These are phyloP conservation scores for Proctacanthus coquilletti DNA, from an alignment of 1,140 invertebrate genomes.

Conservation along the genomic window DNA sequence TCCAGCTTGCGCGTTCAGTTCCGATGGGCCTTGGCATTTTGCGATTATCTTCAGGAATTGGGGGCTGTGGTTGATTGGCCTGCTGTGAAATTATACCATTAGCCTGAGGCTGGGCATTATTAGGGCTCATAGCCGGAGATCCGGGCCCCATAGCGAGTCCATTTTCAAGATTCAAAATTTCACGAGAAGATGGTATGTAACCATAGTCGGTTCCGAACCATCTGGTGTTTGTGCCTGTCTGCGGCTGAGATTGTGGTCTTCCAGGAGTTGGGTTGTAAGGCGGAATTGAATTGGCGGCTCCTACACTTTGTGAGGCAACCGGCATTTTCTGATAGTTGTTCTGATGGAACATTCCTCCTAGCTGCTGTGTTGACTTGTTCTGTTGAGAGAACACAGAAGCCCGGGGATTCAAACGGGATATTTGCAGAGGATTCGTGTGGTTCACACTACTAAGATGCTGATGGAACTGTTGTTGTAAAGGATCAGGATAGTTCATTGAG, in stretches of 20 bases:
- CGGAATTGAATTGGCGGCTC: background rate
- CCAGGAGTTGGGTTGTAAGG: slow-evolving; percentile 6
- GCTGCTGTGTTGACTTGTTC: slow-evolving; percentile 6
- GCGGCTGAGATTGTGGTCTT: slow-evolving; percentile 12
- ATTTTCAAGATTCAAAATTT: slow-evolving; percentile 24
- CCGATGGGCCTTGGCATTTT: slow-evolving; percentile 62
- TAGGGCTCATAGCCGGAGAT: slow-evolving; percentile 45
- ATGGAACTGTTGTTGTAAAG: slow-evolving; percentile 4
- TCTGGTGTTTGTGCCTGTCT: slow-evolving; percentile 8
- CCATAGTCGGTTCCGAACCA: slow-evolving; percentile 17
- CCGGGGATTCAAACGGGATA: slow-evolving; percentile 61
- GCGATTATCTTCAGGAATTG: slow-evolving; percentile 42
- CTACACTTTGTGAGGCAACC: too few relatives aligned
- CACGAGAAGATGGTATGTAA: slow-evolving; percentile 9
- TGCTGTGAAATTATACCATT: slow-evolving; percentile 26
- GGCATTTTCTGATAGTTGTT: slow-evolving; percentile 4
- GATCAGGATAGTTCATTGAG: slow-evolving; percentile 7
- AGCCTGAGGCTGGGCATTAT: slow-evolving; percentile 21
- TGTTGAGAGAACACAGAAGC: slow-evolving; percentile 54
- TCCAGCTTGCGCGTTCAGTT: slow-evolving; percentile 54
- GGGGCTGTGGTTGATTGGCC: slow-evolving; percentile 17
- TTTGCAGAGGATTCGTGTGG: slow-evolving; percentile 33
- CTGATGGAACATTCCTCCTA: slow-evolving; percentile 4
- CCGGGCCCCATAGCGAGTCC: slow-evolving; percentile 15
- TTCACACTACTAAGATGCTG: slow-evolving; percentile 9